These are phyloP conservation scores for Catharus fuscescens DNA, from an alignment of 2,113 vertebrate genomes.

Conservation along the genomic window DNA sequence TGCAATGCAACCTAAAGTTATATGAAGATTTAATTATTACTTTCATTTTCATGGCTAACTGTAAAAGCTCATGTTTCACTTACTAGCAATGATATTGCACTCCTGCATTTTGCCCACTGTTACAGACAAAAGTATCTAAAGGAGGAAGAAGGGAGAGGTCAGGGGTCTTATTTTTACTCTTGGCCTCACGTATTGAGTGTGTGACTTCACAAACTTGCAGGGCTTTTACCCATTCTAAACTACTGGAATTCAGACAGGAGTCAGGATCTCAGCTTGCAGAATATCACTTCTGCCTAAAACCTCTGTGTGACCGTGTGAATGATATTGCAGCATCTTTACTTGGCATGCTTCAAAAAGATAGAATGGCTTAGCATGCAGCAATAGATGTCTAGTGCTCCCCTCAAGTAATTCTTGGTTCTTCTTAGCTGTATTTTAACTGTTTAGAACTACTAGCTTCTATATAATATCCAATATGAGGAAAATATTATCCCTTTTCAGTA, in stretches of 20 bases:
- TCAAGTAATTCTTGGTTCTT: not conserved
- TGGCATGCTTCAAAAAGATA: not conserved
- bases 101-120: conserved; percentile 26
- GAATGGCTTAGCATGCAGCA: not conserved
- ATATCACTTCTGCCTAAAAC: conserved; percentile 1
- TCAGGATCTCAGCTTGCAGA: not conserved
- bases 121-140: conserved; percentile 46
- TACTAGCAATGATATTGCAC: conserved; percentile 63
- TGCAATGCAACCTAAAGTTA: conserved; percentile 79
- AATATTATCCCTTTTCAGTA: not conserved
- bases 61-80: conserved; percentile 75
- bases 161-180: conserved; percentile 7
- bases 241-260: not conserved
- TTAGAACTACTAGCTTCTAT: not conserved
- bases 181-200: not conserved
- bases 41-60: conserved; percentile 74
- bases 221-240: not conserved
- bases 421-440: not conserved
- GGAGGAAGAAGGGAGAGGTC: conserved; percentile 7
- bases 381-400: not conserved
- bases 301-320: not conserved
- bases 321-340: not conserved
- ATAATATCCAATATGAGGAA: not conserved
- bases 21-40: conserved; percentile 81
- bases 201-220: not conserved